Evolutionary conservation across 2,888 invertebrate species (phyloP).

Genomic region (Perdita meconis): DNA sequence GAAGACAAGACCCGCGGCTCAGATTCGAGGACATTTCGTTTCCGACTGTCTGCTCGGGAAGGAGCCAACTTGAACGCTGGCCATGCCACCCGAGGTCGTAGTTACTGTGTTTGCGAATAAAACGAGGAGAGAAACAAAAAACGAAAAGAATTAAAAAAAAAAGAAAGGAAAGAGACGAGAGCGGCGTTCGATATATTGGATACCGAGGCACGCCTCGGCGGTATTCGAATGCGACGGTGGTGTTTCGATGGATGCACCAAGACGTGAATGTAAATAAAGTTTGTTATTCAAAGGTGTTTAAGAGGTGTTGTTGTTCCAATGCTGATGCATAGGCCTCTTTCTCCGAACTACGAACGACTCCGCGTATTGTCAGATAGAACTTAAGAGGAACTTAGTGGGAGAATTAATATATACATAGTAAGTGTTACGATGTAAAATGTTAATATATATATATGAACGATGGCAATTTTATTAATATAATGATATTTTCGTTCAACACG

Average conservation of each 20-base stretch:
- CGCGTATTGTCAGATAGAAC: slow-evolving; percentile 42
- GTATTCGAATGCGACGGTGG: slow-evolving; percentile 65
- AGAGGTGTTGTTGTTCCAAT: slow-evolving; percentile 46
- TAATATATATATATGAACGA: slow-evolving; percentile 50
- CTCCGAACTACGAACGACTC: slow-evolving; percentile 33
- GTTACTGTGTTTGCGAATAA: slow-evolving; percentile 43
- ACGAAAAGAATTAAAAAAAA: background rate
- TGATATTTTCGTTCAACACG: slow-evolving; percentile 50
- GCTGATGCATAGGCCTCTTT: slow-evolving; percentile 44
- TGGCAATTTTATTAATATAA: slow-evolving; percentile 54
- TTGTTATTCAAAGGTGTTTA: slow-evolving; percentile 78
- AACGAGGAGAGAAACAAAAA: background rate
- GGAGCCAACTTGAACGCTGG: slow-evolving; percentile 31
- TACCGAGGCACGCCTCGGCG: background rate
- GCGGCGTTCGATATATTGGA: slow-evolving; percentile 45
- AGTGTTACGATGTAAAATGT: slow-evolving; percentile 54
- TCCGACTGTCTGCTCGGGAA: background rate
- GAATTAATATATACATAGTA: slow-evolving; percentile 46
- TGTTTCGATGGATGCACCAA: slow-evolving; percentile 75
- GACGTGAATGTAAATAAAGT: slow-evolving; percentile 81
- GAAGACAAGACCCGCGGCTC: background rate
- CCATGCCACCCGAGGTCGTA: slow-evolving; percentile 14
- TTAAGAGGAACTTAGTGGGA: slow-evolving; percentile 47
- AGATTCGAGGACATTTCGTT: slow-evolving; percentile 9
- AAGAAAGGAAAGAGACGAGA: background rate